phyloP scores from a whole-genome alignment of 1,140 invertebrate species.

The Temnothorax longispinosus region DNA sequence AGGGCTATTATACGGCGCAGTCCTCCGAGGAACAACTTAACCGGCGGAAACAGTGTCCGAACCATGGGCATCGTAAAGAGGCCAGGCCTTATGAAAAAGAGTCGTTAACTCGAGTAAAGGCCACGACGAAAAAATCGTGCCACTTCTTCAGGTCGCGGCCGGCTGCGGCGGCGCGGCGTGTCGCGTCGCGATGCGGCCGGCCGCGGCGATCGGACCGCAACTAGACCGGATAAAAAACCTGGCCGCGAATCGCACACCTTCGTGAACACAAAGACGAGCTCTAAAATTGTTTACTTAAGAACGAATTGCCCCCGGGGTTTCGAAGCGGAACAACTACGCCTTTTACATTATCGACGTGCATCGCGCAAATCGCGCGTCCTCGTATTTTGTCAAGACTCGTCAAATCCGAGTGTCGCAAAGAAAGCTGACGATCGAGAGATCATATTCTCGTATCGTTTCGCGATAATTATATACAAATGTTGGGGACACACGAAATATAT shows the following conservation, averaged over 20 bases:
- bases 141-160: conserved; percentile 58
- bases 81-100: conserved; percentile 50
- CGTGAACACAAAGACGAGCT: conserved; percentile 33
- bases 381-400: neutral
- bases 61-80: conserved; percentile 18
- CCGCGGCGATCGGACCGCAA: conserved; percentile 65
- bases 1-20: neutral
- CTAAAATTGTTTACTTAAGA: conserved; percentile 28
- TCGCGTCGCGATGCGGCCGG: conserved; percentile 42
- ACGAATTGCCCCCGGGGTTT: conserved; percentile 54
- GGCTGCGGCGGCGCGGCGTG: neutral
- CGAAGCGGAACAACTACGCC: conserved; percentile 75
- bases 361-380: neutral
- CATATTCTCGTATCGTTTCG: neutral
- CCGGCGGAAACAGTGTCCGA: conserved; percentile 15
- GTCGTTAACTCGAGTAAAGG: conserved; percentile 59
- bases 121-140: conserved; percentile 68
- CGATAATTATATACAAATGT: neutral
- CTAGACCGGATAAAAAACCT: conserved; percentile 78
- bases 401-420: neutral
- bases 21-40: neutral
- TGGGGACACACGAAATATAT: neutral
- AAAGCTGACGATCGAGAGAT: neutral
- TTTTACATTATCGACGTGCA: neutral
- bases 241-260: conserved; percentile 38